These are phyloP conservation scores for Megastigmus dorsalis DNA, from an alignment of 2,888 invertebrate genomes.

Conservation along the genomic window DNA sequence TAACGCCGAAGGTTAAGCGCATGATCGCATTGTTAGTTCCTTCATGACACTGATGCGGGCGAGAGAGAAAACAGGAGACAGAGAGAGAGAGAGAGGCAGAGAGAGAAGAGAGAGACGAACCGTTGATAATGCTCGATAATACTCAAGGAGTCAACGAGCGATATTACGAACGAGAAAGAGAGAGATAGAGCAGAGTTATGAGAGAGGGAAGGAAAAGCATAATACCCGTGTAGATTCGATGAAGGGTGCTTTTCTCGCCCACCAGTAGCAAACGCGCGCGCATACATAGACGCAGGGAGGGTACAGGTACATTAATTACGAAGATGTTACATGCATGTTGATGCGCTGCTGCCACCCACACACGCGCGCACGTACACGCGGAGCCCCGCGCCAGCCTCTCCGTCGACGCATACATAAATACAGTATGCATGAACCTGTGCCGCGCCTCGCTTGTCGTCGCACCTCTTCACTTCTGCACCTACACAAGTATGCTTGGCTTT, in stretches of 20 bases:
- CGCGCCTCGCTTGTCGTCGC: neutral
- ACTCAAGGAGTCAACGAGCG: too few relatives aligned
- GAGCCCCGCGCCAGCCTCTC: neutral
- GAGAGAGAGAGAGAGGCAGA: neutral
- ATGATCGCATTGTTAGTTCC: conserved; percentile 44
- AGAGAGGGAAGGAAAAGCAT: neutral
- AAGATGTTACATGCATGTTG: conserved; percentile 65
- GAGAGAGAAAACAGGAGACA: neutral
- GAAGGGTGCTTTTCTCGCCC: conserved; percentile 36
- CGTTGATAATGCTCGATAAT: conserved; percentile 18
- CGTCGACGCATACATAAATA: conserved; percentile 29
- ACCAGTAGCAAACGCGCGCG: conserved; percentile 7
- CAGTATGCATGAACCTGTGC: conserved; percentile 28
- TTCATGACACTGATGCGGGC: neutral
- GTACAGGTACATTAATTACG: conserved; percentile 64
- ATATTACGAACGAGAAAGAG: too few relatives aligned
- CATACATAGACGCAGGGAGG: too few relatives aligned
- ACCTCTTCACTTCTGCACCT: neutral
- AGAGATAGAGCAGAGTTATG: too few relatives aligned
- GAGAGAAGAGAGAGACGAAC: neutral
- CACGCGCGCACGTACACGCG: too few relatives aligned
- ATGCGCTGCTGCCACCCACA: too few relatives aligned
- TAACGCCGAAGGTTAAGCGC: conserved; percentile 34
- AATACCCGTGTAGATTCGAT: conserved; percentile 36
- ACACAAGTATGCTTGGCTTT: neutral